phyloP scores from a whole-genome alignment of 2,797 vertebrate genomes.

The Melanotaenia boesemani region DNA sequence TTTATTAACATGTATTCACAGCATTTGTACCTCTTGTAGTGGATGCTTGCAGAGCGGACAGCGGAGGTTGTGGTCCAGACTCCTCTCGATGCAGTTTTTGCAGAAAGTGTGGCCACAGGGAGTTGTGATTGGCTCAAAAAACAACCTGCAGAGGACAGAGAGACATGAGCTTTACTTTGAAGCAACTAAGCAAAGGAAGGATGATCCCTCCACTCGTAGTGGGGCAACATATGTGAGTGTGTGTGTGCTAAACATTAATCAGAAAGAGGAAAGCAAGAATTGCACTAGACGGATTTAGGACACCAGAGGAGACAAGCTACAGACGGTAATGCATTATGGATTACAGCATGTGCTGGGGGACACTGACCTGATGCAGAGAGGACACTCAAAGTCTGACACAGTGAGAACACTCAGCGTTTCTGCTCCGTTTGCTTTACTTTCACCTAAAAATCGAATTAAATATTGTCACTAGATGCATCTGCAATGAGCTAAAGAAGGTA shows the following conservation, averaged over 20 bases:
- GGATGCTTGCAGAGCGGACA: slow-evolving; percentile 95
- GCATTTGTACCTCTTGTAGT: slow-evolving; percentile 85
- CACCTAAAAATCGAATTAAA: slow-evolving; percentile 50
- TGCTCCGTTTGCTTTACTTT: slow-evolving; percentile 50
- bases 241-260: slow-evolving; percentile 26
- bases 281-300: slow-evolving; percentile 9
- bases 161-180: not conserved
- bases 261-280: not conserved
- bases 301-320: slow-evolving; percentile 5
- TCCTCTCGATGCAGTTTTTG: slow-evolving; percentile 91
- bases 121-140: slow-evolving; percentile 90
- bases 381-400: slow-evolving; percentile 90
- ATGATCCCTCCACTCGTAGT: not conserved
- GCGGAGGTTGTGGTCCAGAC: slow-evolving; percentile 91
- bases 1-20: too few species aligned
- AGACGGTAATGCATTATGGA: slow-evolving; percentile 34
- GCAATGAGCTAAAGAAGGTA: not conserved
- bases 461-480: not conserved
- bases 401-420: slow-evolving; percentile 78
- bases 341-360: slow-evolving; percentile 2
- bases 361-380: slow-evolving; percentile 91
- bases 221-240: not conserved
- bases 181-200: not conserved
- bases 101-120: slow-evolving; percentile 95
- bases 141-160: slow-evolving; percentile 81